Evolutionary conservation across 2,113 vertebrate genomes (phyloP).

Genomic region (Chroicocephalus ridibundus): DNA sequence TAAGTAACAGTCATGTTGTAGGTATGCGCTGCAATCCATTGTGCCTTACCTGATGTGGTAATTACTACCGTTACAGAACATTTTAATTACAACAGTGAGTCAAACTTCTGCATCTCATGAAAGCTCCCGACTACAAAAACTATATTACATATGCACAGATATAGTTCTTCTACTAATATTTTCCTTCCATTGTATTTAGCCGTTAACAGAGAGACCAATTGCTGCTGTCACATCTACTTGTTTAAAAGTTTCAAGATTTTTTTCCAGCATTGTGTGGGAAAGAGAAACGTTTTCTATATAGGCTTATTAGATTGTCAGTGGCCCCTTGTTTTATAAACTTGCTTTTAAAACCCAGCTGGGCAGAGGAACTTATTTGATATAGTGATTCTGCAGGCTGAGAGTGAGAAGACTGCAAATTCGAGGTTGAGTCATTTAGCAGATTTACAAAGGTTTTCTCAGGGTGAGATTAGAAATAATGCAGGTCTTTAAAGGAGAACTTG

Average conservation of each 20-base stretch:
- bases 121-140: not conserved
- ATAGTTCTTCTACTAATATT: not conserved
- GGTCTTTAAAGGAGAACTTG: not conserved
- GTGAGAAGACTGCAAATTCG: not conserved
- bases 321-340: not conserved
- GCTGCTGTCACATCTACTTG: not conserved
- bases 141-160: not conserved
- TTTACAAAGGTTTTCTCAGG: not conserved
- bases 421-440: not conserved
- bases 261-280: not conserved
- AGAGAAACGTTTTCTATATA: not conserved
- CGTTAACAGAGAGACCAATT: not conserved
- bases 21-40: not conserved
- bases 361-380: not conserved
- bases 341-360: not conserved
- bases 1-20: not conserved
- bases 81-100: conserved; percentile 57
- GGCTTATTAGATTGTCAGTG: not conserved
- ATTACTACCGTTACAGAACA: conserved; percentile 38
- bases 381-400: not conserved
- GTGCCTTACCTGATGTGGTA: conserved; percentile 51
- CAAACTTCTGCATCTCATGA: not conserved
- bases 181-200: not conserved
- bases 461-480: not conserved
- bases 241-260: not conserved